Percentiles rank a stretch among this genome's conserved stretches.
Evolutionary conservation across 2,888 invertebrate genomes (phyloP).

Genomic region (Corbicula japonica): DNA sequence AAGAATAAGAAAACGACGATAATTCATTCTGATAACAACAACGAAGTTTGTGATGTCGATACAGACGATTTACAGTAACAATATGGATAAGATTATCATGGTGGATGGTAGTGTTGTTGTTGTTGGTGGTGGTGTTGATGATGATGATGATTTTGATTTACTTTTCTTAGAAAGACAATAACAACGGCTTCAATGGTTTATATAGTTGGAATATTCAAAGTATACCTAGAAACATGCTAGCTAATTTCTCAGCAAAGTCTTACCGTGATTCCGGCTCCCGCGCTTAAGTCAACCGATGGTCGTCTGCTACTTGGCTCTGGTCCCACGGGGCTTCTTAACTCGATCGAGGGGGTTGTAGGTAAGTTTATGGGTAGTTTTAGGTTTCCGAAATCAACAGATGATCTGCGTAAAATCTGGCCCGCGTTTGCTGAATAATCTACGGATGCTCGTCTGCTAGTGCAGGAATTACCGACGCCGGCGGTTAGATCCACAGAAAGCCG

Average conservation of each 20-base stretch:
- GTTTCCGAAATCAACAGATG: constrained; percentile 41
- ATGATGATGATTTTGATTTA: too few species aligned
- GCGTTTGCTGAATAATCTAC: constrained; percentile 51
- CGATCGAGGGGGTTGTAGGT: constrained; percentile 5
- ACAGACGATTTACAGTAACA: too few species aligned
- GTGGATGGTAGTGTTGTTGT: too few species aligned
- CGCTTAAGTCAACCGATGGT: constrained; percentile 47
- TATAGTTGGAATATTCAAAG: too few species aligned
- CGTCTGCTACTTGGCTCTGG: constrained; percentile 44
- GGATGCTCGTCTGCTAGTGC: constrained; percentile 50
- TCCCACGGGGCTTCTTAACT: constrained; percentile 30
- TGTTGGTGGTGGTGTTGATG: too few species aligned
- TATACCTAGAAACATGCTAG: too few species aligned
- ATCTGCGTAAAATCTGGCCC: constrained; percentile 36
- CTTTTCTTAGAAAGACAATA: too few species aligned
- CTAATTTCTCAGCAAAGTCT: background rate
- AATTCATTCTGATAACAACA: background rate
- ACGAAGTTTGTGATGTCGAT: too few species aligned
- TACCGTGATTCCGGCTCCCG: constrained; percentile 41
- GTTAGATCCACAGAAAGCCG: constrained; percentile 44
- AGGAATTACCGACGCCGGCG: constrained; percentile 13
- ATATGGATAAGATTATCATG: too few species aligned
- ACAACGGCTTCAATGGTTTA: too few species aligned
- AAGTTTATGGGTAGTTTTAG: constrained; percentile 16
- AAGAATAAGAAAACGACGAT: background rate